A percentile compares a stretch with the other conserved stretches of the same genome.
Evolutionary conservation across 1,140 invertebrate species (phyloP).

Genomic region (Venturia canescens): DNA sequence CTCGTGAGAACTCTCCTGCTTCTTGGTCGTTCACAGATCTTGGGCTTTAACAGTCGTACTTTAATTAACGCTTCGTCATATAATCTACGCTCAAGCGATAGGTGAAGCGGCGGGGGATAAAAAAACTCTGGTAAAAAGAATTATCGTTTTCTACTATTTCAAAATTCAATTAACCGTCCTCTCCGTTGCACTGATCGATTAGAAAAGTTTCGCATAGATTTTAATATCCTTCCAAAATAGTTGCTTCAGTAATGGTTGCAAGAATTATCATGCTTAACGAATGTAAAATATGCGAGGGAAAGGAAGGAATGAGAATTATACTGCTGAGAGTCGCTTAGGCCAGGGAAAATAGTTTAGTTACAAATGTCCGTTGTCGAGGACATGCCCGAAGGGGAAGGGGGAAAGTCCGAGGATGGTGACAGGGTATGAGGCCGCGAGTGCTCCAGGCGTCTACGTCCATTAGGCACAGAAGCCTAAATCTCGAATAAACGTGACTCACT

Average conservation of each 20-base stretch:
- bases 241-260: background rate
- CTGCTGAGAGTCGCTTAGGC: conserved; percentile 8
- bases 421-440: background rate
- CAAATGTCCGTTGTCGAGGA: conserved; percentile 19
- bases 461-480: conserved; percentile 46
- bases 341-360: conserved; percentile 35
- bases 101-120: background rate
- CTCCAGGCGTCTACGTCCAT: conserved; percentile 35
- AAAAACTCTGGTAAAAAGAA: background rate
- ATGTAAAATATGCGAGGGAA: background rate
- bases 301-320: background rate
- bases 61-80: conserved; percentile 69
- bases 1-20: conserved; percentile 5
- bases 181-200: background rate
- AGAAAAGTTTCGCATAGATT: background rate
- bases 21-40: conserved; percentile 55
- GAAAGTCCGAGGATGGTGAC: background rate
- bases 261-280: background rate
- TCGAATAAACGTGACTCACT: conserved; percentile 47
- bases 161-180: background rate
- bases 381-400: background rate
- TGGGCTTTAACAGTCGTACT: conserved; percentile 69
- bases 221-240: background rate
- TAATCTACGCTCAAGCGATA: conserved; percentile 21
- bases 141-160: background rate